Evolutionary conservation across 2,113 vertebrate genomes (phyloP), one percentile per base, ranked within the genome.

Genomic region (Ictidomys tridecemlineatus): DNA sequence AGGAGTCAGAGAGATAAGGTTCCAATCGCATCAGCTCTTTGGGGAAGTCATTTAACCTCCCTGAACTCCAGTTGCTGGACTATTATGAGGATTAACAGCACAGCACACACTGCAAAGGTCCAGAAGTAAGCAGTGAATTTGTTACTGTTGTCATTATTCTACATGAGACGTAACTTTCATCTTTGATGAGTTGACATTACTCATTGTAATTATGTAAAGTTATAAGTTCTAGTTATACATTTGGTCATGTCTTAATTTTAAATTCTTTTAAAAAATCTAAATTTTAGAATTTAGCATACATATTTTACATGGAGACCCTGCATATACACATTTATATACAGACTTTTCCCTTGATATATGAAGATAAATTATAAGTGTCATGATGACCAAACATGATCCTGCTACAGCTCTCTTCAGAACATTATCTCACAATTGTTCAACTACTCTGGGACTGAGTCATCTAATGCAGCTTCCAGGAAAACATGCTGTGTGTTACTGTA

Each of bases 401-500:
- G 88, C 53, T 79, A 70, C 7, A 72, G 67, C 58, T 77, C 45
- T 85, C 0, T 78, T 91, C 85, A 92, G 18, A 94, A 73, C 84
- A 96, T 98, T 97, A 96, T 97, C 95, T 98, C 84, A 96, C 84
- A 85, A 37, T 85, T 90, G 67, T 82, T 97, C 84, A 94, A 78
- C 92, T 78, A 67, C 51, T 79, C 61, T 90, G 39, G 34, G 51
- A 96, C 78, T 98, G 95, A 98, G 92, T 97, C 95, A 98, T 97
- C 97, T 97, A 97, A 95, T 97, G 93, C 70, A 83, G 84, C 77
- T 97, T 97, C 96, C 96, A 97, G 97, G 97, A 98, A 98, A 98
- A 92, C 92, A 94, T 85, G 80, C 76, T 74, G 39, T 63, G 73
- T 94, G 85, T 97, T 98, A 94, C 96, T 94, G 97, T 94, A 97